phyloP scores from a whole-genome alignment of 1,140 invertebrate species.

The Psix sp. region DNA sequence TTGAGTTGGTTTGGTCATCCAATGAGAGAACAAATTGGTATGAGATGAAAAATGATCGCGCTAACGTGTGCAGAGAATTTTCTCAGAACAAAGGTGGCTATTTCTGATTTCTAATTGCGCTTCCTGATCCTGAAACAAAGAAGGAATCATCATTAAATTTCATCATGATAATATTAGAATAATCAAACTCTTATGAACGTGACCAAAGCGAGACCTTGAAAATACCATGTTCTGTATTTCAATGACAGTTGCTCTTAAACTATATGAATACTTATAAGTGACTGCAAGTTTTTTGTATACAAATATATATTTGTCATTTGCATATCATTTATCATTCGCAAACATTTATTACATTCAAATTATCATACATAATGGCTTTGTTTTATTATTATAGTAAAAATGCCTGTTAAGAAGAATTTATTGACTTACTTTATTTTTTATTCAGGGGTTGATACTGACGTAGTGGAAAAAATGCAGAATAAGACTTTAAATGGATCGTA shows the following conservation, averaged over 20 bases:
- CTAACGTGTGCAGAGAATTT: neutral
- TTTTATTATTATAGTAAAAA: too few relatives aligned
- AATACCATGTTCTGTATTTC: neutral
- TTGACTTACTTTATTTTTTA: too few relatives aligned
- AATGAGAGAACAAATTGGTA: too few relatives aligned
- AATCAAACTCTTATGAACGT: conserved; percentile 12
- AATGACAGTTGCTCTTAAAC: conserved; percentile 1
- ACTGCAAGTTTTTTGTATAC: neutral
- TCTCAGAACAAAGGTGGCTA: neutral
- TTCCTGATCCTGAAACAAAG: neutral
- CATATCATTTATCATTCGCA: too few relatives aligned
- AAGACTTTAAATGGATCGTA: neutral
- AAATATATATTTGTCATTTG: neutral
- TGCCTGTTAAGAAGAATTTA: too few relatives aligned
- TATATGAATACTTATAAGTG: conserved; percentile 9
- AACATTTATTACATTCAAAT: too few relatives aligned
- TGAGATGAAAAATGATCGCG: too few relatives aligned
- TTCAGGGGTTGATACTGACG: too few relatives aligned
- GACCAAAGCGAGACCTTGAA: conserved; percentile 10
- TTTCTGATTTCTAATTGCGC: neutral
- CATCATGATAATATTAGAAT: conserved; percentile 4
- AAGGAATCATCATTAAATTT: conserved; percentile 6
- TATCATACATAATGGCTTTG: too few relatives aligned
- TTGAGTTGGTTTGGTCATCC: too few relatives aligned
- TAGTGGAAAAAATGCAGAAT: neutral